These are phyloP conservation scores for Mormyrus hasselquistii DNA, from an alignment of 2,797 vertebrate species.

Conservation along the genomic window DNA sequence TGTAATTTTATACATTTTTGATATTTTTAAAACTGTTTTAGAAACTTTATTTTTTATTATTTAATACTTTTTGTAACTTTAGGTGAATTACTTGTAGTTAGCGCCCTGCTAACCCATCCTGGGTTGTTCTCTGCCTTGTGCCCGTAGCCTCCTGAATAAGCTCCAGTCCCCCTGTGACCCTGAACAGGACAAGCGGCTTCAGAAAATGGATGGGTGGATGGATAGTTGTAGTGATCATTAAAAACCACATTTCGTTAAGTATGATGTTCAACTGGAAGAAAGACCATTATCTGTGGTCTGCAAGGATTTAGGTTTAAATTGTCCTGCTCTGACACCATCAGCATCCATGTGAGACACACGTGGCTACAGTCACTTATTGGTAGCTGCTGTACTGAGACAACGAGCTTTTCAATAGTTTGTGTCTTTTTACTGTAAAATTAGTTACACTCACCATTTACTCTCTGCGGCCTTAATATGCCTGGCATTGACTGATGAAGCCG, in stretches of 20 bases:
- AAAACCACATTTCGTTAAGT: background rate
- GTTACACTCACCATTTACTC: background rate
- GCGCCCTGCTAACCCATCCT: background rate
- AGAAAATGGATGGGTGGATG: background rate
- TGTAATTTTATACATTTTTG: background rate
- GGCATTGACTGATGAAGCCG: background rate
- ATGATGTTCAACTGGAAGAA: background rate
- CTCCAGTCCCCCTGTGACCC: background rate
- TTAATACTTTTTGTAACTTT: background rate
- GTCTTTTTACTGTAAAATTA: background rate
- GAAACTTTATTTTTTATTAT: background rate
- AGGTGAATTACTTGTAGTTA: background rate
- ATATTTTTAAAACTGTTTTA: background rate
- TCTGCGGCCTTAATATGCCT: background rate
- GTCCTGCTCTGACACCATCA: background rate
- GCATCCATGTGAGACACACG: background rate
- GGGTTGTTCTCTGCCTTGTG: background rate
- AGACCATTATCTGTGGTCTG: background rate
- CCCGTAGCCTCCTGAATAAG: background rate
- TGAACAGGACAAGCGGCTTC: background rate
- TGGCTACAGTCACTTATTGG: background rate
- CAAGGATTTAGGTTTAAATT: background rate
- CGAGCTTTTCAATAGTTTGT: background rate
- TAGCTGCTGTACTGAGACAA: background rate
- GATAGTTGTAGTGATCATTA: background rate